Conservation (phyloP, 2,113 vertebrate genomes). For the Podocnemis expansa region DNA sequence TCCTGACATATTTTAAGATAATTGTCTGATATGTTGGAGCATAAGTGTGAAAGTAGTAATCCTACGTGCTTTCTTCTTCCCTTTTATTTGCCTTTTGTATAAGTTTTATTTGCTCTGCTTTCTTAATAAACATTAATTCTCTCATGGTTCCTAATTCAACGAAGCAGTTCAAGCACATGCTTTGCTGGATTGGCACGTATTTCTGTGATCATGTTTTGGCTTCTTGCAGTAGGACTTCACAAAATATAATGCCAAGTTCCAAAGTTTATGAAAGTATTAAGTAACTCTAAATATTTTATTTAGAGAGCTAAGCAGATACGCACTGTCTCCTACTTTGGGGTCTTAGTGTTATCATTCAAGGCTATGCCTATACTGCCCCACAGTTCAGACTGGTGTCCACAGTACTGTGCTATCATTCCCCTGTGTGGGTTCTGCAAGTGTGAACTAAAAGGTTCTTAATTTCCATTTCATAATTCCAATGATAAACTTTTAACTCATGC, state of each 20-base stretch:
- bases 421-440: neutral
- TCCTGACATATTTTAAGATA: neutral
- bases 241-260: neutral
- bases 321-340: neutral
- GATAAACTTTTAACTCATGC: neutral
- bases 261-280: neutral
- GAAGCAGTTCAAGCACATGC: neutral
- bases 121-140: too few relatives aligned
- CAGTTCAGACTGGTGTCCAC: neutral
- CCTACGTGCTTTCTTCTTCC: neutral
- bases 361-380: neutral
- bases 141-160: neutral
- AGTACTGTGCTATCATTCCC: neutral
- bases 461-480: neutral
- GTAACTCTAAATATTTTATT: neutral
- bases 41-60: neutral
- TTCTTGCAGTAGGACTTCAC: neutral
- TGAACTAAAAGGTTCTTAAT: neutral
- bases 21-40: too few relatives aligned
- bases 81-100: neutral
- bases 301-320: neutral
- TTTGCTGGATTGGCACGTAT: neutral
- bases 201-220: too few relatives aligned
- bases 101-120: neutral
- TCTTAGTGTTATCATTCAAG: neutral